phyloP scores from a whole-genome alignment of 2,797 vertebrate genomes.

The Gorsachius magnificus region DNA sequence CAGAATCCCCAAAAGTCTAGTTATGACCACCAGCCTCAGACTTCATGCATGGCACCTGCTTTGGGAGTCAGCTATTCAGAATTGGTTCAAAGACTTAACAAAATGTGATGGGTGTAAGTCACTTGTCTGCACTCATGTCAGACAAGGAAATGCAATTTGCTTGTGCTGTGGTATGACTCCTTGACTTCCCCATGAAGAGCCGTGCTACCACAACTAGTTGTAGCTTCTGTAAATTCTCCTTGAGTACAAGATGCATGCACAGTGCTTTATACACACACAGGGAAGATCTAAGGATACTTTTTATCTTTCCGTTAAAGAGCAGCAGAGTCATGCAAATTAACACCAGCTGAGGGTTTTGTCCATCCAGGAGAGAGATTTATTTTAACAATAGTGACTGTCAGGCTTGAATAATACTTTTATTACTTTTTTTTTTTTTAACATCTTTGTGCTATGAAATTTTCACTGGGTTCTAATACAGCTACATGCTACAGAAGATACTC shows the following conservation, averaged over 20 bases:
- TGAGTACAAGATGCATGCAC: not conserved
- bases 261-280: not conserved
- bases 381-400: slow-evolving; percentile 1
- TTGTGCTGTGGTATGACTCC: not conserved
- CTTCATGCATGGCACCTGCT: not conserved
- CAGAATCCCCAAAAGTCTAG: not conserved
- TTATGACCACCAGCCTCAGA: not conserved
- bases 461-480: not conserved
- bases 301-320: not conserved
- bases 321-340: not conserved
- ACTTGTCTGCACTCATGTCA: not conserved
- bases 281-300: not conserved
- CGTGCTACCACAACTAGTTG: not conserved
- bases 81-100: not conserved
- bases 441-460: not conserved
- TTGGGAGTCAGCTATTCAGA: not conserved
- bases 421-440: not conserved
- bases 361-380: not conserved
- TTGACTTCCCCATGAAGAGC: not conserved
- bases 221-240: not conserved
- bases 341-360: not conserved
- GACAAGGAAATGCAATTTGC: not conserved
- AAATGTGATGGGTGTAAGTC: not conserved
- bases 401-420: not conserved
- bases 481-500: not conserved